Evolutionary conservation across 2,113 vertebrate species (phyloP).

Genomic region (Prionailurus viverrinus): DNA sequence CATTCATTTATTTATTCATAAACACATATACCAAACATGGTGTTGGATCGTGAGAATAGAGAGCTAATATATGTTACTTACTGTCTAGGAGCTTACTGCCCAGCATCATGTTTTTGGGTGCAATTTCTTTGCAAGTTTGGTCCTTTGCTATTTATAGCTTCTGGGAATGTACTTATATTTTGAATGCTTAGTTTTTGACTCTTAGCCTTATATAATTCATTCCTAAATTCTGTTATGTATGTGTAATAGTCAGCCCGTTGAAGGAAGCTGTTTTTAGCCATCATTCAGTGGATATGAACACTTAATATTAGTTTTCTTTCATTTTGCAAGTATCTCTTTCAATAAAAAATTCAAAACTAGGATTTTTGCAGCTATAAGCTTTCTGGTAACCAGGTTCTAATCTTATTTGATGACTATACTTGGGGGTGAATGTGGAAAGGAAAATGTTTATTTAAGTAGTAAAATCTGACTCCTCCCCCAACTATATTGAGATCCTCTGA

Average conservation of each 20-base stretch:
- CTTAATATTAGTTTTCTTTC: constrained; percentile 49
- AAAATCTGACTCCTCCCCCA: neutral
- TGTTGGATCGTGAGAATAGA: neutral
- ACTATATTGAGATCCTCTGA: neutral
- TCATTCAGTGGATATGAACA: neutral
- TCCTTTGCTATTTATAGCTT: neutral
- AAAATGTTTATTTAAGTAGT: constrained; percentile 39
- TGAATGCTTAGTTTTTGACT: constrained; percentile 41
- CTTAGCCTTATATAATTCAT: constrained; percentile 48
- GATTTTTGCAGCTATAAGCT: neutral
- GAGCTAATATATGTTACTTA: neutral
- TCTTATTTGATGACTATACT: constrained; percentile 39
- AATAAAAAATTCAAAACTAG: constrained; percentile 47
- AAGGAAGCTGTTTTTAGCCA: neutral
- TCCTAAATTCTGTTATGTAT: constrained; percentile 57
- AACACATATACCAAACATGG: neutral
- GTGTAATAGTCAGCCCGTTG: neutral
- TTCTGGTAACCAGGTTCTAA: constrained; percentile 12
- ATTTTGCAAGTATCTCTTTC: constrained; percentile 22
- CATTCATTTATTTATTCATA: neutral
- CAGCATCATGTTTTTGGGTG: neutral
- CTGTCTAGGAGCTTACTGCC: neutral
- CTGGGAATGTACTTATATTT: neutral
- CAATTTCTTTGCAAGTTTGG: neutral
- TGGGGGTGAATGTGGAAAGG: neutral